phyloP scores from a whole-genome alignment of 2,888 invertebrate species.

The Lathronympha strigana region DNA sequence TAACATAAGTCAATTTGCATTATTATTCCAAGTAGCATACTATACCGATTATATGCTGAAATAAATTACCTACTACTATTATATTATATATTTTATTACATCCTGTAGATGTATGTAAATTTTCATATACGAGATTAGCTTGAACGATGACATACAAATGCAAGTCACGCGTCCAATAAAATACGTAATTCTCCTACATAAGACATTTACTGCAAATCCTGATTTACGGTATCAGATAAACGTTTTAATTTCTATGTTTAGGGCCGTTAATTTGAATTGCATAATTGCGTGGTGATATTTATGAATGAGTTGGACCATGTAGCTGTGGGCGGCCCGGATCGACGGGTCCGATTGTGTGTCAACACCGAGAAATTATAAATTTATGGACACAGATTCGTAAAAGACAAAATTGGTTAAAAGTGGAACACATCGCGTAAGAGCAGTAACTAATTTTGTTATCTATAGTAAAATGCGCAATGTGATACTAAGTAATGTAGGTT shows the following conservation, averaged over 20 bases:
- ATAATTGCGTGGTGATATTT: constrained; percentile 73
- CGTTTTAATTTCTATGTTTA: constrained; percentile 39
- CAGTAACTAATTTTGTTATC: too few relatives aligned
- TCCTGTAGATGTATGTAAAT: too few relatives aligned
- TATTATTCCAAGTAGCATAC: too few relatives aligned
- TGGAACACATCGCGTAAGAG: too few relatives aligned
- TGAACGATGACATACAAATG: not conserved
- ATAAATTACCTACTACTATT: too few relatives aligned
- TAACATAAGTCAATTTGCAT: too few relatives aligned
- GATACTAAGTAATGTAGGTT: too few relatives aligned
- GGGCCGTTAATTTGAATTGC: constrained; percentile 63
- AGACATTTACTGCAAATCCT: constrained; percentile 13
- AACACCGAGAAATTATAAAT: constrained; percentile 49
- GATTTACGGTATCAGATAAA: constrained; percentile 29
- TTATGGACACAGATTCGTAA: constrained; percentile 6
- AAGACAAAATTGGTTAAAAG: not conserved
- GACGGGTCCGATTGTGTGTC: constrained; percentile 65
- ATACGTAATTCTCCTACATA: not conserved
- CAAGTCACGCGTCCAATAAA: not conserved
- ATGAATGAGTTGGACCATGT: constrained; percentile 57
- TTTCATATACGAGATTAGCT: too few relatives aligned
- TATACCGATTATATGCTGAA: too few relatives aligned
- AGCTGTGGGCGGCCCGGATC: constrained; percentile 72
- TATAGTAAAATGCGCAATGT: too few relatives aligned
- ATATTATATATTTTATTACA: too few relatives aligned